phyloP scores from a whole-genome alignment of 2,888 invertebrate species.

The Clistopyga incitator region DNA sequence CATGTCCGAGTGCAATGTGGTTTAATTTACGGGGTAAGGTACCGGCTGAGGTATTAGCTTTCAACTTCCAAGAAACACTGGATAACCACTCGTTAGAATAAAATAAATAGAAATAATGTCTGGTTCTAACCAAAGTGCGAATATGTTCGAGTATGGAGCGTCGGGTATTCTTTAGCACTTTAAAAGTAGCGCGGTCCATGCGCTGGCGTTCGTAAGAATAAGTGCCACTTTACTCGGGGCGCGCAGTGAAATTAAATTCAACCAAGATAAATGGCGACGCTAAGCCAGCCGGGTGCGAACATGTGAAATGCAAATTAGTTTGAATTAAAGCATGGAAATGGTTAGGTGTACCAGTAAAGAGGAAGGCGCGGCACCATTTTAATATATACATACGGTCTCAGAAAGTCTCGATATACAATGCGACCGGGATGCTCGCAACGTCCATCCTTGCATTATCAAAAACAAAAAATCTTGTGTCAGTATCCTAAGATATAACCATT shows the following conservation, averaged over 20 bases:
- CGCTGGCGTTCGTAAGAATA: slow-evolving; percentile 76
- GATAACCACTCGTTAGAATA: background rate
- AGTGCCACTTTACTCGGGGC: slow-evolving; percentile 75
- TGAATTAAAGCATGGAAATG: slow-evolving; percentile 75
- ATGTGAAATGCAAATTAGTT: slow-evolving; percentile 80
- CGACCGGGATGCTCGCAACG: slow-evolving; percentile 19
- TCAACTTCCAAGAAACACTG: background rate
- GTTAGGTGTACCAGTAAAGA: slow-evolving; percentile 44
- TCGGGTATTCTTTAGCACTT: slow-evolving; percentile 64
- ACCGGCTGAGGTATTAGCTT: background rate
- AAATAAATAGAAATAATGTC: slow-evolving; percentile 55
- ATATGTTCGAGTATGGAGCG: slow-evolving; percentile 48
- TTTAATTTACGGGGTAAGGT: slow-evolving; percentile 5
- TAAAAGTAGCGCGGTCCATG: slow-evolving; percentile 63
- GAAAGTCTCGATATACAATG: background rate
- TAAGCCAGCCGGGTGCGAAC: slow-evolving; percentile 72
- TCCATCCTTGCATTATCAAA: slow-evolving; percentile 3
- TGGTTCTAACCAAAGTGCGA: slow-evolving; percentile 28
- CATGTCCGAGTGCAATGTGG: background rate
- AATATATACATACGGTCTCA: slow-evolving; percentile 54
- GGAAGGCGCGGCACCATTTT: slow-evolving; percentile 51
- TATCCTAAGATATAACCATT: background rate
- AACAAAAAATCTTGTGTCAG: background rate
- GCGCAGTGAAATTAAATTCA: slow-evolving; percentile 79
- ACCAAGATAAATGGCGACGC: slow-evolving; percentile 77